phyloP scores from a whole-genome alignment of 2,888 invertebrate species.

The Unio pictorum region DNA sequence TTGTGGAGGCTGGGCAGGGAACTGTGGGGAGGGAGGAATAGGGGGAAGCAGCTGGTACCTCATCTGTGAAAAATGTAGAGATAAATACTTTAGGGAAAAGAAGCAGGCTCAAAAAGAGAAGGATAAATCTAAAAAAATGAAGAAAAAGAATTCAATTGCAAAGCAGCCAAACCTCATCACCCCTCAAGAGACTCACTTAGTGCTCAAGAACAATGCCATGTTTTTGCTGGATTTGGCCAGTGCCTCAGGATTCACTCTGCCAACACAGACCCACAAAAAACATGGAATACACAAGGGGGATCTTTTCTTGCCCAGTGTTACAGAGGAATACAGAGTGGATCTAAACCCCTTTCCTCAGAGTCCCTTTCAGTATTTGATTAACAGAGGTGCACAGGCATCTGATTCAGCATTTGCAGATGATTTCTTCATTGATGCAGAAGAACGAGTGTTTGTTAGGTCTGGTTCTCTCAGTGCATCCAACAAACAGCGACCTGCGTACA shows the following conservation, averaged over 20 bases:
- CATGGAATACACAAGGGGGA: constrained; percentile 40
- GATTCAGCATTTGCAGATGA: constrained; percentile 70
- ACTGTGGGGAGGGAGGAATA: constrained; percentile 88
- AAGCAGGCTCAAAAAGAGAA: constrained; percentile 63
- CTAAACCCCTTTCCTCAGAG: constrained; percentile 64
- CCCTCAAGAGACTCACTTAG: constrained; percentile 77
- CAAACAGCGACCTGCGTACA: constrained; percentile 33
- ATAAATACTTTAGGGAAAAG: constrained; percentile 78
- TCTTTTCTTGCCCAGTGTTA: constrained; percentile 63
- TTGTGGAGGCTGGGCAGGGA: constrained; percentile 90
- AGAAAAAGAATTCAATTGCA: constrained; percentile 52
- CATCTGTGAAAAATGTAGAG: constrained; percentile 91
- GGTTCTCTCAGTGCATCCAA: constrained; percentile 58
- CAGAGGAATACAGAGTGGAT: constrained; percentile 60
- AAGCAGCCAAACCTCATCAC: constrained; percentile 66
- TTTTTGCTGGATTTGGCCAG: constrained; percentile 92
- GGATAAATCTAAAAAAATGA: constrained; percentile 68
- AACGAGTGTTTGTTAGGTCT: constrained; percentile 61
- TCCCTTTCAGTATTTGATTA: constrained; percentile 64
- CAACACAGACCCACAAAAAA: constrained; percentile 54
- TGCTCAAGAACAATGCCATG: constrained; percentile 94
- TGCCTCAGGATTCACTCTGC: constrained; percentile 76
- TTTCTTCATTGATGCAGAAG: constrained; percentile 63
- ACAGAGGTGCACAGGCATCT: constrained; percentile 61
- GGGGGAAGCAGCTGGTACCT: constrained; percentile 89